A percentile compares a stretch with the other conserved stretches of the same genome.
Conservation (phyloP, 1,140 invertebrate genomes). For the Globodera ellingtonae region DNA sequence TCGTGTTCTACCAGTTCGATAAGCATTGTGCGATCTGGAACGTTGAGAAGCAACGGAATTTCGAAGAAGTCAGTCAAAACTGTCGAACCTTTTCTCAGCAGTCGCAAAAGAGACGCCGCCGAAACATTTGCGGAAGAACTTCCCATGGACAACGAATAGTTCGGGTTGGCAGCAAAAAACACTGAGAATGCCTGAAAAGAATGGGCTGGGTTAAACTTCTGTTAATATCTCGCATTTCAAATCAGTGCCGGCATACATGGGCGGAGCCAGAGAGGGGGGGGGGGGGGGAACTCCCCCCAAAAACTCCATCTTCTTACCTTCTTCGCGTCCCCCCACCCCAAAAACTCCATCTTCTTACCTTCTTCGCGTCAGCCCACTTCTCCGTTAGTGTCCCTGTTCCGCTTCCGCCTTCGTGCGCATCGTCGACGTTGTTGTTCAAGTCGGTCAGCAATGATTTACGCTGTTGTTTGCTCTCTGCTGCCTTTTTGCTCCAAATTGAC, state of each 20-base stretch:
- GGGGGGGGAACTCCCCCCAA: neutral
- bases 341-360: constrained; percentile 14
- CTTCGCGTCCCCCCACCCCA: constrained; percentile 36
- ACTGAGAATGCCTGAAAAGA: constrained; percentile 42
- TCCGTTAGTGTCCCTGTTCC: constrained; percentile 5
- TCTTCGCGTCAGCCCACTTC: constrained; percentile 42
- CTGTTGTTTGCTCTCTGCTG: neutral
- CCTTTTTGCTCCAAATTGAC: constrained; percentile 23
- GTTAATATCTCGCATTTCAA: neutral
- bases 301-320: constrained; percentile 22
- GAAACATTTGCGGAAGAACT: constrained; percentile 13
- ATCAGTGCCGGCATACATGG: neutral
- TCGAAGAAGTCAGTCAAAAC: too few relatives aligned
- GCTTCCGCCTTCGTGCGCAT: neutral
- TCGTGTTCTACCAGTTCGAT: constrained; percentile 45
- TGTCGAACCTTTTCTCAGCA: constrained; percentile 26
- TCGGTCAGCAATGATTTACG: constrained; percentile 12
- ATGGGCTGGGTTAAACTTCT: neutral
- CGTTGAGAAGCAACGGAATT: too few relatives aligned
- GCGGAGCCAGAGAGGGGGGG: constrained; percentile 8
- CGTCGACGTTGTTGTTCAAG: constrained; percentile 8
- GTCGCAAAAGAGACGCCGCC: constrained; percentile 3
- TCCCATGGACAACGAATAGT: constrained; percentile 18
- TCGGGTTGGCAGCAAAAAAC: constrained; percentile 44
- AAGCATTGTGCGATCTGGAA: constrained; percentile 41